A percentile compares a stretch with the other conserved stretches of the same genome.
Evolutionary conservation across 2,113 vertebrate species (phyloP).

Genomic region (Phyllostomus hastatus): DNA sequence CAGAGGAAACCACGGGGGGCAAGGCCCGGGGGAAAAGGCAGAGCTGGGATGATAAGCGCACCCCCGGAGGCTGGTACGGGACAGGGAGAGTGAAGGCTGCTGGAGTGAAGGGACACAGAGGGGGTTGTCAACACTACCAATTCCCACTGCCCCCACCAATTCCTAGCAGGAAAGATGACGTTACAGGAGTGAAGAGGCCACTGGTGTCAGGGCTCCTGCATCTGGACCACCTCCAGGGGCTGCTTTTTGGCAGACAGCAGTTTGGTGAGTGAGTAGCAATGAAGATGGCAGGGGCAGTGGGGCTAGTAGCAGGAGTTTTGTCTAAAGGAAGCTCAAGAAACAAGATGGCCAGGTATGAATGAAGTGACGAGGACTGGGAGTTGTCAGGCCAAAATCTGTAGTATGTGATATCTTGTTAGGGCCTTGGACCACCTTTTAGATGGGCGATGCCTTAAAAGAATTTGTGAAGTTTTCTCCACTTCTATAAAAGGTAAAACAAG

Average conservation of each 20-base stretch:
- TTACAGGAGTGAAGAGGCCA: neutral
- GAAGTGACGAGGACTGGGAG: neutral
- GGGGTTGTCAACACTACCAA: neutral
- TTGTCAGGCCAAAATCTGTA: neutral
- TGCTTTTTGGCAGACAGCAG: neutral
- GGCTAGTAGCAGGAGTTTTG: too few species aligned
- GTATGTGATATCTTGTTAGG: neutral
- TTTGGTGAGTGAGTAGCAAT: neutral
- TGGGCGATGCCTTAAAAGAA: neutral
- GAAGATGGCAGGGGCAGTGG: too few species aligned
- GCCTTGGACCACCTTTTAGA: neutral
- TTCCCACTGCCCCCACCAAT: neutral
- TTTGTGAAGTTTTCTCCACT: neutral
- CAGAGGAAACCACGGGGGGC: neutral
- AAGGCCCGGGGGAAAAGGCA: neutral
- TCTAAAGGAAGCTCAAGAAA: neutral
- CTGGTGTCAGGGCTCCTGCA: neutral
- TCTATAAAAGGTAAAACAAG: neutral
- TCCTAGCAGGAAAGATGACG: neutral
- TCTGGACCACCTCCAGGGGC: neutral
- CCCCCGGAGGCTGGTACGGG: neutral
- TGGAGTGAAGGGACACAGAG: neutral
- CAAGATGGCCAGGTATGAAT: fast-evolving
- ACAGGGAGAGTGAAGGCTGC: neutral
- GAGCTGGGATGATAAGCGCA: neutral